Base-by-base conservation (phyloP, 2,888 invertebrate genomes). In the Prenolepis imparis region DNA sequence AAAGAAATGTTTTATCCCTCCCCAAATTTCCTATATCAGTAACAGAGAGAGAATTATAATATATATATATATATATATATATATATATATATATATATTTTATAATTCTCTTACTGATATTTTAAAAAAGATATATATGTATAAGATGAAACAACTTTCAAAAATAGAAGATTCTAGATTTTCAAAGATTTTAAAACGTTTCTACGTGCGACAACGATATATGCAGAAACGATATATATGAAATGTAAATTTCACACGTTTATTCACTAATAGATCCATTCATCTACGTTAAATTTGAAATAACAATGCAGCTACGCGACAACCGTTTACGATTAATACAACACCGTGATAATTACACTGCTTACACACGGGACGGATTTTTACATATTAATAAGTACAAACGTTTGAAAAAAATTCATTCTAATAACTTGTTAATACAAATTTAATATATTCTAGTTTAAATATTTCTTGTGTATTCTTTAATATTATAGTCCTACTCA, bases 231-330 rank as follows among this genome's bases (percentile, higher is more conserved):
- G n/a, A n/a, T n/a, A n/a, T n/a, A n/a, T n/a, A n/a, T n/a, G n/a
- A n/a, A n/a, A n/a, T n/a, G n/a, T 24, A 57, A 67, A 28, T n/a
- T n/a, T n/a, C n/a, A 55, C 3, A 57, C 12, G 55, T 57, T 66
- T 32, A 41, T 67, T 15, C 55, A n/a, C n/a, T 67, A 41, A 77
- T 77, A 77, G 41, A 52, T 41, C 28, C n/a, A 57, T 67, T 66
- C 55, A 67, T 24, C 41, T 28, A 15, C n/a, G 15, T 77, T 67
- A 21, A 77, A 57, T 15, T 77, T 11, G 68, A 41, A 77, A 67
- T 67, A 41, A 41, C 67, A 15, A 21, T 21, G 44, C n/a, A 63
- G n/a, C 44, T 44, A 5, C 24, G n/a, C 18, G 48, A 67, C 15
- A 52, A 52, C 2, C 24, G 12, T 59, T 39, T 11, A 28, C 36